phyloP scores from a whole-genome alignment of 2,113 vertebrate genomes.

The Kobus ellipsiprymnus region DNA sequence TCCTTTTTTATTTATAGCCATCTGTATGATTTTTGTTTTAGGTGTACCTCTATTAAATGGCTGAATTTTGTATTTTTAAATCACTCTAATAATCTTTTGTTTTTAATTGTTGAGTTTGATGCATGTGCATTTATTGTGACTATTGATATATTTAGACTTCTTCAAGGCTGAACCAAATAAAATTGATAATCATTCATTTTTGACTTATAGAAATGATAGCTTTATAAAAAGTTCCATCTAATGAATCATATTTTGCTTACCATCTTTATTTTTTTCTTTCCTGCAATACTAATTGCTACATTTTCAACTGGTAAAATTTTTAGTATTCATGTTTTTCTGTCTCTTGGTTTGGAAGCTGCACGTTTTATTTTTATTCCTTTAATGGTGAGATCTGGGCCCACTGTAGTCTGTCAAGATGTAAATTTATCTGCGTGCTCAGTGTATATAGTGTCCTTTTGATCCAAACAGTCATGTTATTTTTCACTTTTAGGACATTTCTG shows the following conservation, averaged over 20 bases:
- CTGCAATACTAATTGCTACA: background rate
- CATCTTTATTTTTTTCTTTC: background rate
- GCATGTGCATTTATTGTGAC: background rate
- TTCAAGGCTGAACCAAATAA: background rate
- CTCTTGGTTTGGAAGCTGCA: background rate
- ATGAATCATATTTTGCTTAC: background rate
- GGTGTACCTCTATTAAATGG: background rate
- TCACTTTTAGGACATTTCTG: background rate
- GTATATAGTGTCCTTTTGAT: background rate
- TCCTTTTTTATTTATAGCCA: background rate
- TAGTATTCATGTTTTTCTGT: background rate
- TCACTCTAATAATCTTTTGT: background rate
- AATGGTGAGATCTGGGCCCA: background rate
- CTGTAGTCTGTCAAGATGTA: background rate
- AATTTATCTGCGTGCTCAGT: background rate
- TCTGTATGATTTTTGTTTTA: background rate
- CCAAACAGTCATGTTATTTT: background rate
- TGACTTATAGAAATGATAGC: background rate
- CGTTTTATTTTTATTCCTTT: background rate
- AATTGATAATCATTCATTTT: background rate
- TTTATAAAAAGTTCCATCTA: background rate
- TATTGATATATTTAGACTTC: background rate
- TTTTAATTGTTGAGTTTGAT: constrained; percentile 13
- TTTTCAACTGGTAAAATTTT: background rate
- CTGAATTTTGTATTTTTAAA: background rate